Percentiles rank a stretch among this genome's conserved stretches.
phyloP scores from a whole-genome alignment of 2,113 vertebrate species.

The Sapajus apella region DNA sequence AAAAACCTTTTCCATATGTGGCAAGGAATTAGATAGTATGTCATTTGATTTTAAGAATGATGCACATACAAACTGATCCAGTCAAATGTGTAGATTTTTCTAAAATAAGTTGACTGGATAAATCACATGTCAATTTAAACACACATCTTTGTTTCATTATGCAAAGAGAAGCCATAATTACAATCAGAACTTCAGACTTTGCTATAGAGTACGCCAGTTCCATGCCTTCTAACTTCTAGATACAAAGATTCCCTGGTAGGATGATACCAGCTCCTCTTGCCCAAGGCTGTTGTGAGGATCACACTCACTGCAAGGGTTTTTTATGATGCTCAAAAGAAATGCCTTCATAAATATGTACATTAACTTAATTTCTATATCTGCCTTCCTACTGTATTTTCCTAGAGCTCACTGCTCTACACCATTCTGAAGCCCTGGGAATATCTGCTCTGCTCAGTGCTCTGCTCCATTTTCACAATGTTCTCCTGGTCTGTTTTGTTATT shows the following conservation, averaged over 20 bases:
- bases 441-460: neutral
- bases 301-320: neutral
- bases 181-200: neutral
- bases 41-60: slow-evolving; percentile 49
- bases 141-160: neutral
- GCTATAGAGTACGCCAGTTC: neutral
- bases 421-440: neutral
- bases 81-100: slow-evolving; percentile 40
- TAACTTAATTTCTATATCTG: neutral
- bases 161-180: slow-evolving; percentile 13
- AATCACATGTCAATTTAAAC: neutral
- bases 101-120: neutral
- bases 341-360: neutral
- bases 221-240: neutral
- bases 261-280: neutral
- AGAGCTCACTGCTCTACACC: neutral
- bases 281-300: neutral
- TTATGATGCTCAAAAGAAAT: neutral
- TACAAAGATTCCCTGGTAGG: neutral
- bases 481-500: neutral
- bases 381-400: neutral
- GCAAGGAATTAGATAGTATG: slow-evolving; percentile 13
- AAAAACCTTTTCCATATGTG: slow-evolving; percentile 54
- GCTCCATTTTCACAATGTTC: neutral
- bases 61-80: neutral